Evolutionary conservation across 1,140 invertebrate species (phyloP).

Genomic region (Drosophila sp.): DNA sequence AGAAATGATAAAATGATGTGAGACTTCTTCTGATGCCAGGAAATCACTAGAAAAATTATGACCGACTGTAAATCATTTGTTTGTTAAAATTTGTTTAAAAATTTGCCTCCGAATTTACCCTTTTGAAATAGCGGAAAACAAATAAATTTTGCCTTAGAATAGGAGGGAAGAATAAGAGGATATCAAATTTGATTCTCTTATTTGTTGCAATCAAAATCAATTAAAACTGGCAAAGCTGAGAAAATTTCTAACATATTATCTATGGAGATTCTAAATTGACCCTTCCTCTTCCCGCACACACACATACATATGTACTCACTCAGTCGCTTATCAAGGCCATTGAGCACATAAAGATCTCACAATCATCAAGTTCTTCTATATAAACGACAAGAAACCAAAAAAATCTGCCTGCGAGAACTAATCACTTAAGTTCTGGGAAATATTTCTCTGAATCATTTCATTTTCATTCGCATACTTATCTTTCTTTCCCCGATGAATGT

Average conservation of each 20-base stretch:
- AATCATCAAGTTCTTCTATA: constrained; percentile 9
- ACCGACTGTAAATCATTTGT: no score
- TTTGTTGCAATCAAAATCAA: not conserved
- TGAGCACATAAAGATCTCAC: not conserved
- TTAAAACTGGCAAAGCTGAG: not conserved
- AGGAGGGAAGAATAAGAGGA: no score
- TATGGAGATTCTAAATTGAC: not conserved
- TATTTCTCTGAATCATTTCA: constrained; percentile 37
- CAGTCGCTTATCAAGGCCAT: not conserved
- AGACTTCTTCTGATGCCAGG: no score
- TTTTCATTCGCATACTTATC: constrained; percentile 18
- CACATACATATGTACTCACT: not conserved
- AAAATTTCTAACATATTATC: not conserved
- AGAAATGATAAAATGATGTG: no score
- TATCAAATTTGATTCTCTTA: no score
- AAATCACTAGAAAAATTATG: no score
- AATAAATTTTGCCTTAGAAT: no score
- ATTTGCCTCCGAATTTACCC: no score
- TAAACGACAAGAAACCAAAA: not conserved
- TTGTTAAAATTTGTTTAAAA: no score
- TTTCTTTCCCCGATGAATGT: constrained; percentile 26
- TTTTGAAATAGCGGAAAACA: no score
- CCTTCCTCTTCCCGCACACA: not conserved
- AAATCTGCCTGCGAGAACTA: constrained; percentile 1
- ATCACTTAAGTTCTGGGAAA: constrained; percentile 32